phyloP scores from a whole-genome alignment of 2,113 vertebrate genomes.

The Morphnarchus princeps region DNA sequence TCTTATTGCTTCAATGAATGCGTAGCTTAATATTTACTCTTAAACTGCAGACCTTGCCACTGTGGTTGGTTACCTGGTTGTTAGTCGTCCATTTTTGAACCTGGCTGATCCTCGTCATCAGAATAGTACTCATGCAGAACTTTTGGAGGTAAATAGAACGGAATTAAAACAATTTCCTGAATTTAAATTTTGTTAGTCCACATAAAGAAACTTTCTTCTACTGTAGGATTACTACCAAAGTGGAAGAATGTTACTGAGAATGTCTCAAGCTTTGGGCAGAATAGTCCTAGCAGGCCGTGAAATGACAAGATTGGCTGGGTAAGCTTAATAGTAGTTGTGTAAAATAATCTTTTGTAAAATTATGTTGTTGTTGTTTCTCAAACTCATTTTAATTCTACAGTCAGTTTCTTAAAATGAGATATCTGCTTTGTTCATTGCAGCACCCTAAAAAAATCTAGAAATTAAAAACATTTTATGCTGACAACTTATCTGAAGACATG shows the following conservation, averaged over 20 bases:
- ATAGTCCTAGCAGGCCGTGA: conserved; percentile 96
- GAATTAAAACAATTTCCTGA: not conserved
- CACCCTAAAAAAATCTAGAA: not conserved
- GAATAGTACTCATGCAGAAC: conserved; percentile 87
- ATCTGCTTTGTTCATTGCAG: not conserved
- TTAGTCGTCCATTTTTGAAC: conserved; percentile 91
- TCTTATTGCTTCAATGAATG: not conserved
- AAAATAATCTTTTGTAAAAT: not conserved
- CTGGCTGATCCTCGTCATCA: conserved; percentile 84
- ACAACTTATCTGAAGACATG: not conserved
- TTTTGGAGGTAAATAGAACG: conserved; percentile 84
- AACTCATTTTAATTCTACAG: not conserved
- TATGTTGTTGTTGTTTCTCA: not conserved
- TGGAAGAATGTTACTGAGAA: conserved; percentile 93
- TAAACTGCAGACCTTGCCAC: conserved; percentile 87
- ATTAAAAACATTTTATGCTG: not conserved
- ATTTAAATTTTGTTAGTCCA: not conserved
- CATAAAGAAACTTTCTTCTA: not conserved
- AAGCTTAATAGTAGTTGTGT: conserved; percentile 1
- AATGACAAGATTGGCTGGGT: conserved; percentile 97
- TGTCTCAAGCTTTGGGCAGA: conserved; percentile 96
- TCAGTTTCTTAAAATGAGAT: not conserved
- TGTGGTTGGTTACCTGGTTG: conserved; percentile 94
- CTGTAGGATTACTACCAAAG: conserved; percentile 97
- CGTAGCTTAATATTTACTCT: not conserved